phyloP scores from a whole-genome alignment of 2,888 invertebrate genomes.

The Melolontha melolontha region DNA sequence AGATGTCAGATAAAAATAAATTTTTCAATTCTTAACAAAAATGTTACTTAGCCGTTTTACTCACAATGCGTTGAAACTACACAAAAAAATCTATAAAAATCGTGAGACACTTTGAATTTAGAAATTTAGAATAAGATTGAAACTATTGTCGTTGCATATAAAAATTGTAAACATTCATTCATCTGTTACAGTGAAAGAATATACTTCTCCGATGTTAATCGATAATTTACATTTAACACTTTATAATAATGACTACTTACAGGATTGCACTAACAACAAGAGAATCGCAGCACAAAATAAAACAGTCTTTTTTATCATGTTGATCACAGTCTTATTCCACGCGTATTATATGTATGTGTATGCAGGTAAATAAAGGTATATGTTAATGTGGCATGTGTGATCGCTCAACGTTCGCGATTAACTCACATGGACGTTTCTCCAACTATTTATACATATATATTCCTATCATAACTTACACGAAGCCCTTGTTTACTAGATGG shows the following conservation, averaged over 20 bases:
- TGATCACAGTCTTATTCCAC: constrained; percentile 27
- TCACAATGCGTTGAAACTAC: no score
- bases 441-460: constrained; percentile 32
- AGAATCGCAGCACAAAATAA: constrained; percentile 40
- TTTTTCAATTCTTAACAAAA: no score
- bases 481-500: constrained; percentile 22
- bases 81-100: no score
- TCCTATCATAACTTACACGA: constrained; percentile 13
- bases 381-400: not conserved
- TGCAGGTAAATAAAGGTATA: not conserved
- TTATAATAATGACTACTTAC: constrained; percentile 41
- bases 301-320: constrained; percentile 44
- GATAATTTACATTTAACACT: not conserved
- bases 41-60: no score
- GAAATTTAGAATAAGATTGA: no score
- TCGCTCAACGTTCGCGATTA: constrained; percentile 23
- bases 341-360: constrained; percentile 12
- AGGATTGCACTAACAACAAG: constrained; percentile 42
- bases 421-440: constrained; percentile 22
- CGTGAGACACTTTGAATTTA: no score
- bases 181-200: no score
- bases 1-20: no score
- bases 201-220: not conserved
- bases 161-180: no score
- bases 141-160: no score